Evolutionary conservation across 2,797 vertebrate genomes (phyloP).

Genomic region (Tragopan temminckii): DNA sequence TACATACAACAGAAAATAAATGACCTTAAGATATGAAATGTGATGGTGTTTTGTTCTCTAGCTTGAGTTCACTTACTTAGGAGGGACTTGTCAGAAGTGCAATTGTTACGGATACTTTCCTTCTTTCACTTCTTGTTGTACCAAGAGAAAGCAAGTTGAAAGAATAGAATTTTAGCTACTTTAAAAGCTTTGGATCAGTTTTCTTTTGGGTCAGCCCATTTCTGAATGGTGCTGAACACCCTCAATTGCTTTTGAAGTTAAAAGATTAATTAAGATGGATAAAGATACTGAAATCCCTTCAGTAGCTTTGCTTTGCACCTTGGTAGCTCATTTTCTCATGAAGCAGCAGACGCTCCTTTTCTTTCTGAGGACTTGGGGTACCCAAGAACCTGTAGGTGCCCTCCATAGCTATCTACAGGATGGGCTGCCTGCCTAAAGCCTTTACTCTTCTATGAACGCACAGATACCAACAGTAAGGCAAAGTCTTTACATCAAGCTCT

Average conservation of each 20-base stretch:
- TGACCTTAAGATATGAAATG: not conserved
- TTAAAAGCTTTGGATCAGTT: not conserved
- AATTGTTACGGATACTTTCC: not conserved
- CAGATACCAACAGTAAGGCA: not conserved
- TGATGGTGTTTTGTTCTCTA: not conserved
- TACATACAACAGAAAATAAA: constrained; percentile 62
- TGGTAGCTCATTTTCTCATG: not conserved
- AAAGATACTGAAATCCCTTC: not conserved
- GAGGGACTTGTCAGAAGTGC: not conserved
- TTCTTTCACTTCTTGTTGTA: accelerated
- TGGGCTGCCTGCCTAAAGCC: not conserved
- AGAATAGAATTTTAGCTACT: not conserved
- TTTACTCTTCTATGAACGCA: not conserved
- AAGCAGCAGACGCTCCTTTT: not conserved
- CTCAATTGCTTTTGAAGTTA: not conserved
- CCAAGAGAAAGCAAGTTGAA: not conserved
- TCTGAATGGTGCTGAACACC: not conserved
- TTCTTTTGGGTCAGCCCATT: not conserved
- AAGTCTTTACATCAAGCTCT: not conserved
- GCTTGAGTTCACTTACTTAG: not conserved
- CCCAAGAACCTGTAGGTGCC: not conserved
- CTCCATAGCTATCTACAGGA: not conserved
- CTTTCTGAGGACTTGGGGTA: not conserved
- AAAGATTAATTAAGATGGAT: not conserved
- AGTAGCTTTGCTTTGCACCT: not conserved